phyloP scores from a whole-genome alignment of 2,888 invertebrate species.

The Sinodicranocentrus sp. region DNA sequence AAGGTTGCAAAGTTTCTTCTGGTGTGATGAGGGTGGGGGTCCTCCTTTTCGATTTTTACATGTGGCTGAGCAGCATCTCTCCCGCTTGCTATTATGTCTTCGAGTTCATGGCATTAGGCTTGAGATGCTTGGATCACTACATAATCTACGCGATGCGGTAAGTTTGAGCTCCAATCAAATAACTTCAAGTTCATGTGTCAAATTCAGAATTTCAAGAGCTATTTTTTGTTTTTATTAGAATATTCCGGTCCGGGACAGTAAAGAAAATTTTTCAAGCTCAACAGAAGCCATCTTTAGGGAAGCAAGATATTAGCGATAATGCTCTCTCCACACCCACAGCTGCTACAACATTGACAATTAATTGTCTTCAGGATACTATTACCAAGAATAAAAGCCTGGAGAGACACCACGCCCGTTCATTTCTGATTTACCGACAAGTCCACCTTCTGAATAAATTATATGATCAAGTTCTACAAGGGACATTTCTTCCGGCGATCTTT shows the following conservation, averaged over 20 bases:
- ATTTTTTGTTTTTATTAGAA: neutral
- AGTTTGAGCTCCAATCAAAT: too few relatives aligned
- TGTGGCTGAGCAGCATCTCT: conserved; percentile 59
- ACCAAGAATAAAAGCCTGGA: conserved; percentile 2
- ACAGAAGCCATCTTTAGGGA: too few relatives aligned
- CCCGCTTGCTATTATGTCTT: conserved; percentile 62
- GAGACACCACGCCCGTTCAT: neutral
- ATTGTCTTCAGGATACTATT: neutral
- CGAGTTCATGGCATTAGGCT: conserved; percentile 46
- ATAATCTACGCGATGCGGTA: neutral
- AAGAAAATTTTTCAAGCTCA: too few relatives aligned
- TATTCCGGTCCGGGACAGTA: neutral
- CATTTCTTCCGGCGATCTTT: conserved; percentile 49
- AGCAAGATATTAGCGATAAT: too few relatives aligned
- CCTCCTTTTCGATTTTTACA: conserved; percentile 50
- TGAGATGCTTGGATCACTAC: conserved; percentile 58
- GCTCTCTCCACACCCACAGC: too few relatives aligned
- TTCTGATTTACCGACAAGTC: conserved; percentile 41
- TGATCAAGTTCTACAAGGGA: conserved; percentile 39
- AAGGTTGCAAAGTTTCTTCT: neutral
- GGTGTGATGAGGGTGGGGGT: neutral
- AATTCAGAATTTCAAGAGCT: neutral
- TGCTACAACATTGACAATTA: neutral
- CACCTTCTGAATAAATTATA: conserved; percentile 48
- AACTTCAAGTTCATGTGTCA: neutral